Base-by-base conservation (phyloP, 2,113 vertebrate species). In the Nothobranchius kuhntae region DNA sequence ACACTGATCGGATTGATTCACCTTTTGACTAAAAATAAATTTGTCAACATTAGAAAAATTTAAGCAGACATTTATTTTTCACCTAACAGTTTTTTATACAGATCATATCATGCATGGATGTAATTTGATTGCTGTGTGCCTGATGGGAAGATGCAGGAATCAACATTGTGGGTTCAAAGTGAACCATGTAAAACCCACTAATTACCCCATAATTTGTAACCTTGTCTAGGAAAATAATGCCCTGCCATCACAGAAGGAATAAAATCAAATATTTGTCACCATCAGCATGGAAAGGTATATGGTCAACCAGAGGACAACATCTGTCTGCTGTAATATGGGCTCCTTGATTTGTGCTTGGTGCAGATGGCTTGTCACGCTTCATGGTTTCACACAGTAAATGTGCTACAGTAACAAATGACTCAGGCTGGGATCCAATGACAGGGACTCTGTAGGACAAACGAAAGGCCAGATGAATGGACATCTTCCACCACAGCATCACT, bases 281-380 rank as follows among this genome's bases (percentile, higher is more conserved):
- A 52, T 79, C 55, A 60, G 53, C 66, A 50, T 9, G 53, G 69
- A 65, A 63, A 60, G 62, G 57, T 10, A 6, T 59, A 62, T 65
- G 68, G 72, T 51, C 54, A 61, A 62, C 66, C 59, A 61, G 78
- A 85, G 77, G 72, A 75, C 77, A 77, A 84, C 87, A 87, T 87
- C 86, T 90, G 89, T 83, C 84, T 55, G 48, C 53, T 46, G 73
- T 59, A 68, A 78, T 83, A 84, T 60, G 64, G 68, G 56, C 75
- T 74, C 66, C 83, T 77, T 88, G 87, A 86, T 84, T 87, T 87
- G 84, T 86, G 72, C 75, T 63, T 3, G 61, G 79, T 88, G 86
- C 87, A 90, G 87, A 89, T 88, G 87, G 89, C 66, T 69, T 50
- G 71, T 74, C 78, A 61, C 45, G 72, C 86, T 64, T 77, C 64